Conservation (phyloP, 1,140 invertebrate genomes). For the Cepaea nemoralis region DNA sequence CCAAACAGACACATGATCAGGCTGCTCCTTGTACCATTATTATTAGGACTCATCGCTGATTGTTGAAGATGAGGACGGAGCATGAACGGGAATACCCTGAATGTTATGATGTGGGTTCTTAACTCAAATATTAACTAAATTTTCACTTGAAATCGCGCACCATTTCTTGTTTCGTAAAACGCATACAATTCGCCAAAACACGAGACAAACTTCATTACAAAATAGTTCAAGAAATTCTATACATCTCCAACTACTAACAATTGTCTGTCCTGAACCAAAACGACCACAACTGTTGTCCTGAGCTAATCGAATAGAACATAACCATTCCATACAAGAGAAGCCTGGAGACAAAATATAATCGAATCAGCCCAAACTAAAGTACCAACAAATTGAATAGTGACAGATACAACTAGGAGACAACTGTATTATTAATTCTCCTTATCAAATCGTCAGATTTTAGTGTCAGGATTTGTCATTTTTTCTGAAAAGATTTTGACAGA, state of each 20-base stretch:
- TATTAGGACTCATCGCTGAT: too few relatives aligned
- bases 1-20: too few relatives aligned
- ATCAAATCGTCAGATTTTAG: not conserved
- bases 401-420: not conserved
- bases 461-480: not conserved
- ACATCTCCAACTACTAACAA: not conserved
- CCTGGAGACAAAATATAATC: constrained; percentile 26
- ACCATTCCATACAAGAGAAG: not conserved
- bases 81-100: too few relatives aligned
- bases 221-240: not conserved
- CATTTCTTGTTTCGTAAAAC: too few relatives aligned
- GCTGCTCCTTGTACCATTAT: too few relatives aligned
- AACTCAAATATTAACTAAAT: too few relatives aligned
- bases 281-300: not conserved
- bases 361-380: not conserved
- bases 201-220: not conserved
- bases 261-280: not conserved
- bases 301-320: not conserved
- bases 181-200: too few relatives aligned
- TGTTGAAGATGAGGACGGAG: too few relatives aligned
- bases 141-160: too few relatives aligned
- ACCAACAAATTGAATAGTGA: not conserved
- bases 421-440: not conserved
- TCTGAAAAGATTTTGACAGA: too few relatives aligned
- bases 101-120: too few relatives aligned